phyloP scores from a whole-genome alignment of 2,113 vertebrate genomes.

The Alosa alosa region DNA sequence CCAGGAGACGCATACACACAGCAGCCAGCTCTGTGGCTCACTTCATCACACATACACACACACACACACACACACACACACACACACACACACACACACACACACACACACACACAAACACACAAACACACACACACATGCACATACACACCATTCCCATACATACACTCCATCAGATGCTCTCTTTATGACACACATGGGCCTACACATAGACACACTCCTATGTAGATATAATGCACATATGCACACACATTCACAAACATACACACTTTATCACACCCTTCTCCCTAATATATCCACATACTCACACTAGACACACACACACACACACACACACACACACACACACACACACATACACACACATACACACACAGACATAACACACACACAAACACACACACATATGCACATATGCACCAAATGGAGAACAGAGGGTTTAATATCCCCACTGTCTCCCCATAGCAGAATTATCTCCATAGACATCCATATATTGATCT shows the following conservation, averaged over 20 bases:
- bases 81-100: slow-evolving; percentile 27
- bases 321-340: slow-evolving; percentile 51
- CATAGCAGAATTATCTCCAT: slow-evolving; percentile 70
- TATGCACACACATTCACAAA: slow-evolving; percentile 12
- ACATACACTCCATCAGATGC: not conserved
- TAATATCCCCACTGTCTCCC: slow-evolving; percentile 64
- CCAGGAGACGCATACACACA: slow-evolving; percentile 44
- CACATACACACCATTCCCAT: not conserved
- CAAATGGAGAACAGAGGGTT: slow-evolving; percentile 48
- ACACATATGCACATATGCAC: slow-evolving; percentile 36
- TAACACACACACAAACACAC: slow-evolving; percentile 38
- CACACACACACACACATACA: slow-evolving; percentile 50
- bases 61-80: slow-evolving; percentile 36
- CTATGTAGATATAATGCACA: not conserved
- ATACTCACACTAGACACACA: slow-evolving; percentile 36
- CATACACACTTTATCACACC: slow-evolving; percentile 47
- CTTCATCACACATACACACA: slow-evolving; percentile 30
- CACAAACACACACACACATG: slow-evolving; percentile 18
- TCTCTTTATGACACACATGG: not conserved
- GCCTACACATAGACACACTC: not conserved
- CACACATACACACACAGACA: slow-evolving; percentile 3
- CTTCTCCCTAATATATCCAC: slow-evolving; percentile 34
- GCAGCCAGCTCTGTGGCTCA: not conserved
- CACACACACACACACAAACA: slow-evolving; percentile 28
- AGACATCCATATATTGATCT: slow-evolving; percentile 72